Conservation (phyloP, 2,888 invertebrate species). For the Parelbella ahira region DNA sequence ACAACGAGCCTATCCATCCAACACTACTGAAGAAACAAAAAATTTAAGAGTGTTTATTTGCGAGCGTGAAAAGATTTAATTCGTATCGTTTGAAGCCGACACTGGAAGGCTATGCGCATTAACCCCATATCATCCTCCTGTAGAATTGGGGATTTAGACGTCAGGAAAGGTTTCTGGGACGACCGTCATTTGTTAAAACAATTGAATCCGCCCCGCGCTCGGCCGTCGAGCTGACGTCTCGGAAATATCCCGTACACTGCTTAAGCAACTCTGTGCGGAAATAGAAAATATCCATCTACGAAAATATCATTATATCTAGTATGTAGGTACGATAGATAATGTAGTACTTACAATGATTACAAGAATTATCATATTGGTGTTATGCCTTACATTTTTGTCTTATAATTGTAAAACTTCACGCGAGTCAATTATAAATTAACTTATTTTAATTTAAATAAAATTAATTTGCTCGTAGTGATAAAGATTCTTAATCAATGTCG, state of each 20-base stretch:
- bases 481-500: too few relatives aligned
- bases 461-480: too few relatives aligned
- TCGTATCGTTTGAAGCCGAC: too few relatives aligned
- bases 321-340: background rate
- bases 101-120: too few relatives aligned
- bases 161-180: constrained; percentile 12
- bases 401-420: too few relatives aligned
- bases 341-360: too few relatives aligned
- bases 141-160: constrained; percentile 9
- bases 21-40: too few relatives aligned
- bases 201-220: constrained; percentile 7
- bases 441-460: too few relatives aligned
- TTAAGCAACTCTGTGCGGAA: constrained; percentile 5
- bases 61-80: background rate
- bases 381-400: too few relatives aligned
- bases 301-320: constrained; percentile 1
- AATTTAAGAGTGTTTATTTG: background rate
- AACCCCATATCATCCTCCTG: constrained; percentile 10
- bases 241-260: constrained; percentile 9
- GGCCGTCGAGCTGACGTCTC: constrained; percentile 12
- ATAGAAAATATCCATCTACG: background rate
- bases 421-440: too few relatives aligned
- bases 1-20: too few relatives aligned
- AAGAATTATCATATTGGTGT: too few relatives aligned
- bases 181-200: constrained; percentile 21